Evolutionary conservation across 1,140 invertebrate genomes (phyloP).

Genomic region (Eurosta solidaginis): DNA sequence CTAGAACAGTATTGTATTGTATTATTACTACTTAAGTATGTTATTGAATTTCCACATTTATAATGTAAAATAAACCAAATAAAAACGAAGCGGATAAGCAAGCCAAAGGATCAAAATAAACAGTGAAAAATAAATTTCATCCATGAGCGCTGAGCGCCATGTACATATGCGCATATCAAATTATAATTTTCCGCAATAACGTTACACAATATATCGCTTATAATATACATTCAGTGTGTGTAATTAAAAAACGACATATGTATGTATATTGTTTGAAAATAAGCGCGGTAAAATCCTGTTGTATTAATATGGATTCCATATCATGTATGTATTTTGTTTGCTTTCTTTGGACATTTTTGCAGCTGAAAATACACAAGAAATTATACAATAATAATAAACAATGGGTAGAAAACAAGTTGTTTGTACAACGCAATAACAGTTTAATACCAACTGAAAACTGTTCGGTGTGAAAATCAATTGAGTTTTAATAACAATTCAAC

Average conservation of each 20-base stretch:
- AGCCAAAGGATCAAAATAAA: background rate
- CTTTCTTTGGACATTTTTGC: too few relatives aligned
- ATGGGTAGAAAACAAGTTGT: background rate
- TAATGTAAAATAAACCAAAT: background rate
- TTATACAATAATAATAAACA: conserved; percentile 18
- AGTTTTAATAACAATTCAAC: background rate
- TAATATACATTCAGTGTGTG: background rate
- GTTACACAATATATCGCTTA: too few relatives aligned
- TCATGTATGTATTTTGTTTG: too few relatives aligned
- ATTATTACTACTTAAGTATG: background rate
- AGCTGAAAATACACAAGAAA: background rate
- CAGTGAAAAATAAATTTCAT: too few relatives aligned
- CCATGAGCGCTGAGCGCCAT: too few relatives aligned
- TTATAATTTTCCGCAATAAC: too few relatives aligned
- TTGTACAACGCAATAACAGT: too few relatives aligned
- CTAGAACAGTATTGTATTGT: background rate
- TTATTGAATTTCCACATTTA: conserved; percentile 6
- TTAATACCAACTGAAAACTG: background rate
- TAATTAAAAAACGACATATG: background rate
- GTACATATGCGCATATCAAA: too few relatives aligned
- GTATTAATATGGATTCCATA: background rate
- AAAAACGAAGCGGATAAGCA: too few relatives aligned
- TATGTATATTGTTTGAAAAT: background rate
- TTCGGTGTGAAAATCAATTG: background rate
- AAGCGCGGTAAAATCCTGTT: background rate